phyloP scores from a whole-genome alignment of 2,888 invertebrate species.

The Phrixothrix hirtus region DNA sequence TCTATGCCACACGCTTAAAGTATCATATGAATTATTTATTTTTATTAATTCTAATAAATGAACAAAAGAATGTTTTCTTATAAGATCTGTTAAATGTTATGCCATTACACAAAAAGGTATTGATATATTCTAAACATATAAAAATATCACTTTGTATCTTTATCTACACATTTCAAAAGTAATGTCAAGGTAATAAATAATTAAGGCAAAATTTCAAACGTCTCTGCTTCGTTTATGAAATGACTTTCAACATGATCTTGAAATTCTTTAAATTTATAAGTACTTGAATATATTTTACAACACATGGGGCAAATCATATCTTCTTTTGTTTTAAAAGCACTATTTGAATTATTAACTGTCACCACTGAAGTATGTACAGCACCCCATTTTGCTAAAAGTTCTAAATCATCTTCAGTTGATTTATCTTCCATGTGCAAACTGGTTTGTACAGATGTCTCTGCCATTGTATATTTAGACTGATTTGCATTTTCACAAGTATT shows the following conservation, averaged over 20 bases:
- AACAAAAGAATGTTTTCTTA: no score
- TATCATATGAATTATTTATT: no score
- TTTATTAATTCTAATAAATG: no score
- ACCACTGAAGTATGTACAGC: neutral
- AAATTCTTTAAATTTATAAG: conserved; percentile 66
- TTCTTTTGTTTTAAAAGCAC: conserved; percentile 25
- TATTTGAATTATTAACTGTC: neutral
- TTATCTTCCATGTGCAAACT: neutral
- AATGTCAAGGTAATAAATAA: no score
- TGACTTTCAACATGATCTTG: conserved; percentile 78
- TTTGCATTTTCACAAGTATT: no score
- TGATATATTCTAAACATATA: no score
- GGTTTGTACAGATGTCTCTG: neutral
- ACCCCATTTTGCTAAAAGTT: neutral
- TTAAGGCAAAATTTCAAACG: conserved; percentile 14
- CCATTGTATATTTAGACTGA: conserved; percentile 9
- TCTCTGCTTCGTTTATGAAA: conserved; percentile 55
- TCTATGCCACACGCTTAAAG: no score
- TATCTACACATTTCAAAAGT: no score
- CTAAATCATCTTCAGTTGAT: neutral
- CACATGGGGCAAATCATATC: conserved; percentile 78
- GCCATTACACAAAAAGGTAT: no score
- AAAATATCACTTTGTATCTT: no score
- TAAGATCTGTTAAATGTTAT: no score
- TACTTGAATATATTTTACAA: conserved; percentile 64